Percentiles rank a stretch among this genome's conserved stretches.
Conservation (phyloP, 2,888 invertebrate genomes). For the Cephus nigrinus region DNA sequence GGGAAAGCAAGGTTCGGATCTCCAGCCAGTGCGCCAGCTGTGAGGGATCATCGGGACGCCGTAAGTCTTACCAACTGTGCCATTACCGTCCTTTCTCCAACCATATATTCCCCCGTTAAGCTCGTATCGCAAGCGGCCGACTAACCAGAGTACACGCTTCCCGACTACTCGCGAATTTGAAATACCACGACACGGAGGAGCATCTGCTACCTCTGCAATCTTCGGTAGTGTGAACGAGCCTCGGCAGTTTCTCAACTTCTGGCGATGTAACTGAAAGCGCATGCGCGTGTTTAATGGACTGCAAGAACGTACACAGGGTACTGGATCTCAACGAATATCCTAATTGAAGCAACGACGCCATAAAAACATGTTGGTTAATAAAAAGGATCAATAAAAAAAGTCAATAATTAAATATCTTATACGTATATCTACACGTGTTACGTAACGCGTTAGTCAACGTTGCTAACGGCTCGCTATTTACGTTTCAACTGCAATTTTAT, state of each 20-base stretch:
- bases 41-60: constrained; percentile 13
- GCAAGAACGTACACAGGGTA: neutral
- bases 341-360: neutral
- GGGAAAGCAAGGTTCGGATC: neutral
- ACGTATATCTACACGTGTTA: neutral
- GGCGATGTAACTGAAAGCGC: neutral
- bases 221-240: neutral
- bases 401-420: neutral
- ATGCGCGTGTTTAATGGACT: neutral
- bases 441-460: neutral
- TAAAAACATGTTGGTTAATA: neutral
- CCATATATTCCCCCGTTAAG: neutral
- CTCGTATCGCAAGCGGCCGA: neutral
- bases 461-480: neutral
- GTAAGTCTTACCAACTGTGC: constrained; percentile 4
- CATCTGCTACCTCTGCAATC: neutral
- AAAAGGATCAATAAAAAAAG: no score
- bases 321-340: neutral
- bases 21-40: constrained; percentile 11
- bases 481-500: neutral
- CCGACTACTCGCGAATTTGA: neutral
- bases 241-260: neutral
- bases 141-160: neutral
- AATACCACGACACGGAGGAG: neutral
- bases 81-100: constrained; percentile 2